Evolutionary conservation across 1,140 invertebrate species (phyloP), one percentile per base, ranked within the genome.

Genomic region (Caerostris extrusa): DNA sequence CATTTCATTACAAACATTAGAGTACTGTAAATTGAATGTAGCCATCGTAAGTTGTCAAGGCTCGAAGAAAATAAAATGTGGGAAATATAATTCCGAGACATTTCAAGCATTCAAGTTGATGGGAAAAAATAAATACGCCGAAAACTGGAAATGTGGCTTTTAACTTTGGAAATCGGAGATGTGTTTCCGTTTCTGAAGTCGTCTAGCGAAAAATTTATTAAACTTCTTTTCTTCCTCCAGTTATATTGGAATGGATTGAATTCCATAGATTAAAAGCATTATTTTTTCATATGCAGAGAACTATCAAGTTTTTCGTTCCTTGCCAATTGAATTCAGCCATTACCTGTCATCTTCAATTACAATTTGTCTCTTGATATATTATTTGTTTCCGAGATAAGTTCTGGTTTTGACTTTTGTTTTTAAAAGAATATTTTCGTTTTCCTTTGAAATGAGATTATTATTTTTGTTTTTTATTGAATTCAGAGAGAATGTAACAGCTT

Each of bases 71-170:
- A 88, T 61, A 88, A 88, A 88, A 88, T 67, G 61, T 55, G 14
- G 61, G 86, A 88, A 88, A 67, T 64, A 88, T 64, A 88, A 85
- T 88, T 19, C 58, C 58, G 55, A 17, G 55, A 61, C 34, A 19
- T 61, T 64, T 64, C 8, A 67, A 88, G 50, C 86, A 55, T 55
- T 50, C 17, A 8, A 88, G 57, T n/a, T 56, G 57, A 57, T 56
- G n/a, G 55, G 7, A 88, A 55, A 88, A 55, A 61, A 50, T 17
- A 67, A 88, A 58, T 34, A 88, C 19, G 3, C 12, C 3, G 57
- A 88, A 61, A 90, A 77, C 88, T 56, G 56, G 67, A 90, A 90
- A 90, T 90, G 88, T 58, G 69, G 64, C 88, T 90, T 90, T 90
- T 90, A 90, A 90, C 64, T 90, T n/a, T 57, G 17, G 88, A 90